phyloP scores from a whole-genome alignment of 2,113 vertebrate genomes.

The Uria aalge region DNA sequence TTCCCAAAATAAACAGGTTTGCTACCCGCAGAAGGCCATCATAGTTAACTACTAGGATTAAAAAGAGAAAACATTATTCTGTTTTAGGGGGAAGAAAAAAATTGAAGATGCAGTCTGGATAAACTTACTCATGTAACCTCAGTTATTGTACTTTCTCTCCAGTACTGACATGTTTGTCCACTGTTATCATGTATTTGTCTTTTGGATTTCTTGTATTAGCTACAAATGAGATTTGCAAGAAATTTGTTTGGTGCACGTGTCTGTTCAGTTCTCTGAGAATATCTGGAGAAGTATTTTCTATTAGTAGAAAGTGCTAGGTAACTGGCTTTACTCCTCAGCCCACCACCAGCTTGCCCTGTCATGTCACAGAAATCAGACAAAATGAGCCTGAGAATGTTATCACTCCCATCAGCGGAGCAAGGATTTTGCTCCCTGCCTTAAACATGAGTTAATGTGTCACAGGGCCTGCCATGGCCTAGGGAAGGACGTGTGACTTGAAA shows the following conservation, averaged over 20 bases:
- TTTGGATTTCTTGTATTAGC: neutral
- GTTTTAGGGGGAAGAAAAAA: neutral
- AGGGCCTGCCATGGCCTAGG: neutral
- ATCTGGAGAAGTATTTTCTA: neutral
- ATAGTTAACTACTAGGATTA: conserved; percentile 80
- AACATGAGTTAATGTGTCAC: neutral
- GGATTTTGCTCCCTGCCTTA: neutral
- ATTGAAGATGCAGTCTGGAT: neutral
- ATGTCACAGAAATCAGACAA: neutral
- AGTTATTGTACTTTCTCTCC: neutral
- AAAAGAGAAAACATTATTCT: neutral
- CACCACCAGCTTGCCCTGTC: neutral
- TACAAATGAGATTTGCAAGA: neutral
- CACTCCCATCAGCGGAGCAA: neutral
- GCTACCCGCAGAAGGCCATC: conserved; percentile 88
- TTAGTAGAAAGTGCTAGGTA: neutral
- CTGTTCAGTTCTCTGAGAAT: neutral
- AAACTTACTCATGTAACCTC: neutral
- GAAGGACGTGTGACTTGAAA: neutral
- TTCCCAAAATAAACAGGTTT: conserved; percentile 85
- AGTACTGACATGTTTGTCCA: neutral
- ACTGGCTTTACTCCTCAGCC: neutral
- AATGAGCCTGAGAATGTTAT: neutral
- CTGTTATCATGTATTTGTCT: neutral
- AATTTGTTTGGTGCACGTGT: neutral